Base-by-base conservation (phyloP, 2,113 vertebrate species). In the Crotophaga sulcirostris region DNA sequence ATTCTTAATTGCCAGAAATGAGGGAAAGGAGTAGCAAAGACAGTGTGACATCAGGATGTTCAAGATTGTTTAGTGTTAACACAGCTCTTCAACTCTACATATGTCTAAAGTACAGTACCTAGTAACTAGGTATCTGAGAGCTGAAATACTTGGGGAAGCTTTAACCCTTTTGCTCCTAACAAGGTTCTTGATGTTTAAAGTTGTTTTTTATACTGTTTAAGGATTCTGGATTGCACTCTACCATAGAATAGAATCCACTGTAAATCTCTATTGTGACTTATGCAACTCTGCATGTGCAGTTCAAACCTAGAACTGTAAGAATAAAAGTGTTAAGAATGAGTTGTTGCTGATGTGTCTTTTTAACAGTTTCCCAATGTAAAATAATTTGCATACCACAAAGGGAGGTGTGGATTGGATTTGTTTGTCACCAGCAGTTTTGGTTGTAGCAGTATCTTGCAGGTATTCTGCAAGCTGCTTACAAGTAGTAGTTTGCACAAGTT, bases 261-360 rank as follows among this genome's bases (percentile, higher is more conserved):
- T 95, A 95, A 96, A 90, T 89, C 94, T 94, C 70, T 96, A 90
- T 92, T 82, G 90, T 98, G 97, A 97, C 92, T 96, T 89, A 90
- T 82, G 96, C 92, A 94, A 95, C 84, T 97, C 64, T 98, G 98
- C 98, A 98, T 98, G 98, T 98, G 31, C 90, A 97, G 97, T 97
- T 97, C 96, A 91, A 93, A 93, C 91, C n/a, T 97, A 94, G 91
- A 97, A 95, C 94, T 97, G 96, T 95, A 96, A 94, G 90, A 97
- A 96, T 97, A 97, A 97, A 97, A 96, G 96, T 97, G 97, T 97
- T 97, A 93, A 67, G 89, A 94, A 81, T 79, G 51, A 95, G 33
- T 28, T 0, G 83, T 94, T 1, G 0, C 6, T 49, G 91, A 33
- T 7, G 24, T 26, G 8, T 93, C 6, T 85, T 38, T n/a, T 95